Conservation (phyloP, 2,113 vertebrate genomes). For the Mugil cephalus region DNA sequence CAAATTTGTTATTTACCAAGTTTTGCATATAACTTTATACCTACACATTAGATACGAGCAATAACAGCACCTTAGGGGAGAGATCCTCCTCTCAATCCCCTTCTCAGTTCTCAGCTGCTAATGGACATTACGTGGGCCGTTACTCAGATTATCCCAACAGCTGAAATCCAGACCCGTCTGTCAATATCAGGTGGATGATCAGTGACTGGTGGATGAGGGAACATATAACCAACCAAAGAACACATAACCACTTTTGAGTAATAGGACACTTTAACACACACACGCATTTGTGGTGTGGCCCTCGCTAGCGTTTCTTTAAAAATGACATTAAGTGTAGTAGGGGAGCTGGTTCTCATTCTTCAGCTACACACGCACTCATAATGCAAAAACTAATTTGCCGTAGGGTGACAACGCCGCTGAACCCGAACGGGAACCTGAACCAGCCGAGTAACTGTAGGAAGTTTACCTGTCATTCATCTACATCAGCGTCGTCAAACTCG, state of each 20-base stretch:
- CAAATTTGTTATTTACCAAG: neutral
- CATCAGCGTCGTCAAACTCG: neutral
- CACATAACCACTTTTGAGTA: conserved; percentile 46
- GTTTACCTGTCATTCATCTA: conserved; percentile 35
- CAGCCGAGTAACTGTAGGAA: conserved; percentile 56
- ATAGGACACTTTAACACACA: conserved; percentile 52
- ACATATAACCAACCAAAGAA: conserved; percentile 44
- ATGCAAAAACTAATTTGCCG: conserved; percentile 25
- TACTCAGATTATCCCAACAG: conserved; percentile 40
- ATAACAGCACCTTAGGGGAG: too few species aligned
- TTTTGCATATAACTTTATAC: neutral
- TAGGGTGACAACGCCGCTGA: conserved; percentile 43
- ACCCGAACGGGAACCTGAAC: conserved; percentile 70
- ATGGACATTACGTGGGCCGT: conserved; percentile 17
- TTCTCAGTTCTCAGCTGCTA: conserved; percentile 33
- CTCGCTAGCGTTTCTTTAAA: conserved; percentile 5
- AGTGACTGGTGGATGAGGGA: neutral
- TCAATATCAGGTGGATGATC: conserved; percentile 75
- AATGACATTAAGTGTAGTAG: conserved; percentile 8
- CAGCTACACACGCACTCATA: neutral
- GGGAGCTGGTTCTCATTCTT: conserved; percentile 18
- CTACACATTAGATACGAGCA: neutral
- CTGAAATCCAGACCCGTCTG: conserved; percentile 70
- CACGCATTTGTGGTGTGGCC: conserved; percentile 8
- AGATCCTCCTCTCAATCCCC: conserved; percentile 6